Evolutionary conservation across 2,888 invertebrate species (phyloP).

Genomic region (Hirtodrosophila alboralis): DNA sequence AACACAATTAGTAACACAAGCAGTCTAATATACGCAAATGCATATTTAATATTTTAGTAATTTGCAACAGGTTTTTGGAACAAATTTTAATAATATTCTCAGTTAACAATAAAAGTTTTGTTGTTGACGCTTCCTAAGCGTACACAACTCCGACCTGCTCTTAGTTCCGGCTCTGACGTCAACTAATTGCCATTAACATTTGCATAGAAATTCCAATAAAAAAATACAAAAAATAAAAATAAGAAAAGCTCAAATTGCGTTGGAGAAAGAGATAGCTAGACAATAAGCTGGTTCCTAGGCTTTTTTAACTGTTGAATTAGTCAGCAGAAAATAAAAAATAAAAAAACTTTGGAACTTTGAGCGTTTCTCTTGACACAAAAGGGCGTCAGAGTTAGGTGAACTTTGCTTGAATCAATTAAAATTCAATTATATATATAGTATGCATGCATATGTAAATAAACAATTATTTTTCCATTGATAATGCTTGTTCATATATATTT

Average conservation of each 20-base stretch:
- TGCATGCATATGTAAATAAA: no score
- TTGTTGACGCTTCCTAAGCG: conserved; percentile 17
- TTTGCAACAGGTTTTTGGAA: conserved; percentile 51
- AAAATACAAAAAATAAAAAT: no score
- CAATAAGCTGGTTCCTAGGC: conserved; percentile 19
- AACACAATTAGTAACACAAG: no score
- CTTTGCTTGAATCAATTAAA: no score
- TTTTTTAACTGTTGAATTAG: conserved; percentile 37
- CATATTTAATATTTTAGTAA: conserved; percentile 13
- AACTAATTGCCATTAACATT: conserved; percentile 40
- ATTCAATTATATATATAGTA: neutral
- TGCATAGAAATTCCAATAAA: conserved; percentile 29
- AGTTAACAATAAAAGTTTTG: conserved; percentile 20
- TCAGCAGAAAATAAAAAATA: no score
- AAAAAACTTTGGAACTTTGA: neutral
- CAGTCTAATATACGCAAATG: conserved; percentile 3
- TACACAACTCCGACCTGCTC: conserved; percentile 22
- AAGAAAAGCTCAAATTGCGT: conserved; percentile 8
- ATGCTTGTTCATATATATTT: no score
- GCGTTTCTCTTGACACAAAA: neutral
- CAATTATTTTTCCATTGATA: no score
- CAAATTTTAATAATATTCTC: conserved; percentile 21
- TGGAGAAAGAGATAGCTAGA: conserved; percentile 7
- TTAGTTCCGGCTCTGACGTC: conserved; percentile 70
- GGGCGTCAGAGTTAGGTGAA: neutral